Evolutionary conservation across 2,113 vertebrate species (phyloP), one percentile per base, ranked within the genome.

Genomic region (Pardalotus punctatus): DNA sequence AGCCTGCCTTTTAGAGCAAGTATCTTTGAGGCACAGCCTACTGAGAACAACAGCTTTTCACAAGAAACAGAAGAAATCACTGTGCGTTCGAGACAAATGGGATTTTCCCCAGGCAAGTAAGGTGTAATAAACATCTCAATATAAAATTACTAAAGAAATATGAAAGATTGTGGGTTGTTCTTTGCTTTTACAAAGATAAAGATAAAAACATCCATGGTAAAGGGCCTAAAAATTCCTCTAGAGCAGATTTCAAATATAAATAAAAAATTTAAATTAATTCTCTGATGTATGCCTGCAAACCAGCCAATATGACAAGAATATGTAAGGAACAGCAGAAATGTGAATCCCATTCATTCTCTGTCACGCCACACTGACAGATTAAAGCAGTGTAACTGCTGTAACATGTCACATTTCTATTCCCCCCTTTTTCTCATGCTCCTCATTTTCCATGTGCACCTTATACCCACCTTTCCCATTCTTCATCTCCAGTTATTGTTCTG

Each of bases 61-160:
- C 61, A 92, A 80, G 80, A 95, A 96, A 92, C 76, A 95, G 92
- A 93, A 93, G 86, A 93, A 94, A 92, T 54, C 74, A 93, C 88
- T 88, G 86, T 45, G 83, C 14, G 7, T 69, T 90, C 0, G 0
- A 93, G 72, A 96, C 64, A 94, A 94, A 94, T 86, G 72, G 76
- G 82, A 94, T 86, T 93, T 90, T 94, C 94, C 82, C 56, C 80
- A 48, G 90, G 72, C 93, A 96, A 93, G 72, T 86, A 90, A 82
- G 90, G 91, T n/a, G 60, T 64, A 93, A 96, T 93, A 95, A 95
- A 96, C 53, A 78, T 91, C 90, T 94, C 76, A 95, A 81, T 93
- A 81, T 61, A 86, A 94, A 94, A 90, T 90, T 91, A 90, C 45
- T 78, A 78, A 79, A 83, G 72, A 90, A 90, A 90, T 92, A 88